A percentile compares a stretch with the other conserved stretches of the same genome.
Evolutionary conservation across 2,888 invertebrate genomes (phyloP).

Genomic region (Rhyacophila evoluta): DNA sequence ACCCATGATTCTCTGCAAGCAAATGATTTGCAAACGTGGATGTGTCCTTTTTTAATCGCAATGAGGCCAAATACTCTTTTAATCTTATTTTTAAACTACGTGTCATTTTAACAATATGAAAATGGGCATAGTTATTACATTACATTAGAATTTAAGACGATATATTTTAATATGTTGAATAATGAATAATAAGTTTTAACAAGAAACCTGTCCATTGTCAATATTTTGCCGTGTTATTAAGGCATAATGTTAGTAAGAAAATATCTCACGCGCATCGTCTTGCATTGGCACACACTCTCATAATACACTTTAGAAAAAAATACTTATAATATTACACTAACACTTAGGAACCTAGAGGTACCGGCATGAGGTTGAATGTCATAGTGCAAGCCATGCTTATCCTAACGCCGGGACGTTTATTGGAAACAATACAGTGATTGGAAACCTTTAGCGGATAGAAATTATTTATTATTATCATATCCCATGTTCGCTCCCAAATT

Average conservation of each 20-base stretch:
- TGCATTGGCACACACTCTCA: conserved; percentile 12
- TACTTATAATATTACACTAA: neutral
- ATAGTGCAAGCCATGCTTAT: conserved; percentile 47
- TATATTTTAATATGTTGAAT: no score
- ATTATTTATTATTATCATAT: no score
- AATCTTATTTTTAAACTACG: no score
- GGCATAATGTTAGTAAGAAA: conserved; percentile 16
- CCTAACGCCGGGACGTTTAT: conserved; percentile 9
- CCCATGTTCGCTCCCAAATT: no score
- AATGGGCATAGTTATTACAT: no score
- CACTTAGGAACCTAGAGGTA: neutral
- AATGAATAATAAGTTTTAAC: no score
- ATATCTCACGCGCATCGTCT: conserved; percentile 35
- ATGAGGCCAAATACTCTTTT: no score
- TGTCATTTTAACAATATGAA: no score
- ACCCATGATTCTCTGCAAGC: no score
- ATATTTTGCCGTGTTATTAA: neutral
- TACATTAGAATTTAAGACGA: no score
- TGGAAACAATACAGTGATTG: neutral
- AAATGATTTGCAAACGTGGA: no score
- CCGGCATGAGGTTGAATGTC: conserved; percentile 37
- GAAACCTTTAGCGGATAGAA: neutral
- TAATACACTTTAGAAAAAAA: neutral
- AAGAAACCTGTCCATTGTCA: neutral
- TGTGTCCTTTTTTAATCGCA: no score